phyloP scores from a whole-genome alignment of 2,113 vertebrate genomes.

The Puma concolor region DNA sequence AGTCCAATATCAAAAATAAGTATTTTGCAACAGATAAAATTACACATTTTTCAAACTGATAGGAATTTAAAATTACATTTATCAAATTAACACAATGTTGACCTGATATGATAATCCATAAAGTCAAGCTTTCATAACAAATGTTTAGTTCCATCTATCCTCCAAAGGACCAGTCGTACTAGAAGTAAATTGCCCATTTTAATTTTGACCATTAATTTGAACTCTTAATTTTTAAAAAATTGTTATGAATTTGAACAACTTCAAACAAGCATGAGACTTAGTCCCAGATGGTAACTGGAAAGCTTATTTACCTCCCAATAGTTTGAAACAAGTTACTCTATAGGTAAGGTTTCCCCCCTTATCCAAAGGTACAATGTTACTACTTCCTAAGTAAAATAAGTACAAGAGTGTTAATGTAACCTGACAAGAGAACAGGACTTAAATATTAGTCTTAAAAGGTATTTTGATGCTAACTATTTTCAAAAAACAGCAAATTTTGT shows the following conservation, averaged over 20 bases:
- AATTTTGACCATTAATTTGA: neutral
- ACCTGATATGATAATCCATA: neutral
- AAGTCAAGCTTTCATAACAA: neutral
- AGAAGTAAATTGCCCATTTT: neutral
- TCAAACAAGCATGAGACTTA: neutral
- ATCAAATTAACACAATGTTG: neutral
- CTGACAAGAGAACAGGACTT: neutral
- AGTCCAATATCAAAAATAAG: neutral
- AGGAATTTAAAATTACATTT: neutral
- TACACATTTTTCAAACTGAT: neutral
- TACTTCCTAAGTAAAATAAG: neutral
- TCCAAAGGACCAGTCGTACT: neutral
- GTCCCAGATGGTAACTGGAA: neutral
- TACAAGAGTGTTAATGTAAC: neutral
- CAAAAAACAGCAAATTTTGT: constrained; percentile 2
- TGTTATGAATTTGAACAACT: neutral
- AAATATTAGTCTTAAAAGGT: neutral
- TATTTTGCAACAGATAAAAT: neutral
- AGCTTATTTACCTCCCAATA: neutral
- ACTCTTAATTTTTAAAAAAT: neutral
- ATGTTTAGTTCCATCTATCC: neutral
- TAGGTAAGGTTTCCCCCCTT: neutral
- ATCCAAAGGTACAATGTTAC: neutral
- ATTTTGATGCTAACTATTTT: neutral
- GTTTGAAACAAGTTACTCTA: neutral